A percentile compares a stretch with the other conserved stretches of the same genome.
These are phyloP conservation scores for Valencia hispanica DNA, from an alignment of 2,797 vertebrate genomes.

Conservation along the genomic window DNA sequence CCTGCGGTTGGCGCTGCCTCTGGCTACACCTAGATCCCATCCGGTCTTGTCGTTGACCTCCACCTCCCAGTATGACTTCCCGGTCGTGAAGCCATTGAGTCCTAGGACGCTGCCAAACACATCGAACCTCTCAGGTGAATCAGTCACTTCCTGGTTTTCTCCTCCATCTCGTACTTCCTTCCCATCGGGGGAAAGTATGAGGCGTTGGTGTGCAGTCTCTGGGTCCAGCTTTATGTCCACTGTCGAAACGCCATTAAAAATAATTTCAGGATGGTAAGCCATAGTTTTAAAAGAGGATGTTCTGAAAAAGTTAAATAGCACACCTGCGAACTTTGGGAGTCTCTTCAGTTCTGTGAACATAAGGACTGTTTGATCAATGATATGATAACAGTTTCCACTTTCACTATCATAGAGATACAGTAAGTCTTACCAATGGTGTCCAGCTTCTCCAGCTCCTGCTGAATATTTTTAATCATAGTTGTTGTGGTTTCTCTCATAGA, in stretches of 20 bases:
- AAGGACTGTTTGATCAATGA: background rate
- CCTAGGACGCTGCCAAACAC: constrained; percentile 45
- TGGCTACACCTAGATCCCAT: constrained; percentile 63
- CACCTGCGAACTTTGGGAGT: constrained; percentile 66
- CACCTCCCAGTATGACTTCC: constrained; percentile 58
- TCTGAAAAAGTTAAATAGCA: background rate
- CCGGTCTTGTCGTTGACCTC: constrained; percentile 45
- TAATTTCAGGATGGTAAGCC: background rate
- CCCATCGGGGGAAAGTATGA: constrained; percentile 34
- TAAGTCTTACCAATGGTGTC: constrained; percentile 57
- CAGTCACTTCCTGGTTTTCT: constrained; percentile 7
- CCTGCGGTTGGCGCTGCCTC: constrained; percentile 26
- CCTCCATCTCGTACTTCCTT: constrained; percentile 57
- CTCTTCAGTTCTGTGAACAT: constrained; percentile 64
- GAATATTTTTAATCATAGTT: constrained; percentile 44
- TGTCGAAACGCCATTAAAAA: constrained; percentile 15
- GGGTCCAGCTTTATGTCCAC: constrained; percentile 52
- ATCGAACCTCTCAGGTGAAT: constrained; percentile 43
- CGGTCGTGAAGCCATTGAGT: constrained; percentile 22
- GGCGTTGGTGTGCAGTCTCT: constrained; percentile 36
- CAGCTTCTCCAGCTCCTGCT: constrained; percentile 57
- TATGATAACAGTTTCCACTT: fast-evolving
- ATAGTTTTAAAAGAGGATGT: background rate
- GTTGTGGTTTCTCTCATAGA: constrained; percentile 50
- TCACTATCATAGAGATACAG: background rate